A percentile compares a stretch with the other conserved stretches of the same genome.
These are phyloP conservation scores for Drosophila falleni DNA, from an alignment of 2,888 invertebrate species.

Conservation along the genomic window DNA sequence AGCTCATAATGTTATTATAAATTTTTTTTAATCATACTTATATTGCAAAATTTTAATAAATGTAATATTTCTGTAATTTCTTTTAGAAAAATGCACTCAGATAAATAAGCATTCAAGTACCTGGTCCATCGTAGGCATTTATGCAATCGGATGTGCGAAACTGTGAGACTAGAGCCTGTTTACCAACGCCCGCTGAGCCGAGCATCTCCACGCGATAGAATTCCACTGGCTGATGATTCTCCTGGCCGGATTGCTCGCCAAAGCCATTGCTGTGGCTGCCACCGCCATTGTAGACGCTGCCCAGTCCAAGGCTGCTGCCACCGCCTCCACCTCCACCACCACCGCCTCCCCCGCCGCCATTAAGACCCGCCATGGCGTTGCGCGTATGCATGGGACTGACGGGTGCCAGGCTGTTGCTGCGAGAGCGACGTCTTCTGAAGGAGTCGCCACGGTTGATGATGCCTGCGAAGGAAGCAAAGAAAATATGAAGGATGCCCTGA, in stretches of 20 bases:
- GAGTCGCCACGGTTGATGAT: constrained; percentile 98
- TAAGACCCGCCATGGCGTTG: constrained; percentile 67
- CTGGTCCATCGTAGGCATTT: constrained; percentile 96
- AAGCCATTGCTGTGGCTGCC: constrained; percentile 64
- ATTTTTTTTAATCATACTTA: no score
- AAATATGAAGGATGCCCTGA: neutral
- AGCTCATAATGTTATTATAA: no score
- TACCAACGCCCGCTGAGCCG: constrained; percentile 93
- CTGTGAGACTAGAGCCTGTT: constrained; percentile 93
- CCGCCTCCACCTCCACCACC: constrained; percentile 44
- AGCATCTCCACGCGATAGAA: constrained; percentile 91
- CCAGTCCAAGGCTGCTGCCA: constrained; percentile 66
- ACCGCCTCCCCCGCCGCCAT: constrained; percentile 34
- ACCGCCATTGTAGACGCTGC: constrained; percentile 62
- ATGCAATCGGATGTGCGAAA: constrained; percentile 97
- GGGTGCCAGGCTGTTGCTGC: constrained; percentile 93
- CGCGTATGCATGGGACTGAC: constrained; percentile 86
- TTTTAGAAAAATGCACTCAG: no score
- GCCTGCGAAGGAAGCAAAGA: constrained; percentile 86
- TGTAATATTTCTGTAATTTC: no score
- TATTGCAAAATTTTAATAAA: no score
- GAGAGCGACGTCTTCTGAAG: constrained; percentile 92
- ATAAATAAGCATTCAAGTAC: constrained; percentile 84
- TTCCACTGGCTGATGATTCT: constrained; percentile 86
- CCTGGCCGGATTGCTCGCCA: constrained; percentile 58